Percentiles rank a stretch among this genome's conserved stretches.
Evolutionary conservation across 2,797 vertebrate species (phyloP).

Genomic region (Varecia variegata): DNA sequence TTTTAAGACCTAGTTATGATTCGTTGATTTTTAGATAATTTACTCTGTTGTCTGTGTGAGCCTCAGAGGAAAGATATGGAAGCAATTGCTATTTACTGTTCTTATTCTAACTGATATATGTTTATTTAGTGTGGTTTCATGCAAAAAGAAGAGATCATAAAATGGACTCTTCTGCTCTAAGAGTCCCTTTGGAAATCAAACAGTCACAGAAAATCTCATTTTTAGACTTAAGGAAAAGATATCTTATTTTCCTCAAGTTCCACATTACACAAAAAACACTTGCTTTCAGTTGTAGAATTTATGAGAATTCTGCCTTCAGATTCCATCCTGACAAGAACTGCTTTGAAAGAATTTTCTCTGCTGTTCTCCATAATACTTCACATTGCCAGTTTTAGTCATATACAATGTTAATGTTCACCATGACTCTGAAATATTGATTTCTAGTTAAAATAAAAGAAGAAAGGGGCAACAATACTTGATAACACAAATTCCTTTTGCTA

Average conservation of each 20-base stretch:
- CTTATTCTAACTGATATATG: not conserved
- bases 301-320: not conserved
- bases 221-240: not conserved
- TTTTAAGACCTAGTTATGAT: slow-evolving; percentile 25
- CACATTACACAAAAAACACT: not conserved
- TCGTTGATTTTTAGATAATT: slow-evolving; percentile 4
- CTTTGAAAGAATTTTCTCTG: not conserved
- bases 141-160: slow-evolving; percentile 11
- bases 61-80: not conserved
- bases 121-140: slow-evolving; percentile 37
- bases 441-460: not conserved
- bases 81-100: slow-evolving; percentile 14
- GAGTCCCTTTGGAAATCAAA: slow-evolving; percentile 16
- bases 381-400: not conserved
- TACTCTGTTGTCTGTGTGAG: not conserved
- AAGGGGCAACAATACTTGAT: accelerated
- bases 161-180: not conserved
- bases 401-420: not conserved
- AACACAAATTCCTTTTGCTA: not conserved
- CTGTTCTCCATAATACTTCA: not conserved
- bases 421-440: not conserved
- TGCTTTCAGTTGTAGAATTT: slow-evolving; percentile 18
- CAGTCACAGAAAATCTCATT: slow-evolving; percentile 38
- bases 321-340: not conserved
- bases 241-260: slow-evolving; percentile 32